Conservation (phyloP, 2,888 invertebrate genomes). For the Sphecodes monilicornis region DNA sequence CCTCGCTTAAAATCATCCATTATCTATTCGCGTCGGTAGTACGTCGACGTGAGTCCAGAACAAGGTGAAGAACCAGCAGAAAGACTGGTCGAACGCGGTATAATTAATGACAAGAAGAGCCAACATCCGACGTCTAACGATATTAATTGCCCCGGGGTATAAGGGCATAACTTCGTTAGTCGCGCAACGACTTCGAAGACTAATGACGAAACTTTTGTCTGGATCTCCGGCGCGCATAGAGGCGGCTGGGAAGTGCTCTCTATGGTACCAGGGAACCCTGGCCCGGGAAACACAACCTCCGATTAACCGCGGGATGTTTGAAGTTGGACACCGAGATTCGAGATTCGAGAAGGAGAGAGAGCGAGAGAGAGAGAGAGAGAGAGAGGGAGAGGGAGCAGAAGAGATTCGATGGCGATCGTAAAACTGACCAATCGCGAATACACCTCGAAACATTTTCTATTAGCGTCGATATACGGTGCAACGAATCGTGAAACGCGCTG, state of each 20-base stretch:
- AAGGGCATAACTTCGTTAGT: conserved; percentile 57
- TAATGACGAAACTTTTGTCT: conserved; percentile 60
- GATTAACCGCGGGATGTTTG: conserved; percentile 53
- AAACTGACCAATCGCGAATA: neutral
- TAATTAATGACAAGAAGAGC: conserved; percentile 68
- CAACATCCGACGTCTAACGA: conserved; percentile 52
- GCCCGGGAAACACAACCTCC: conserved; percentile 27
- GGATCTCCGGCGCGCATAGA: conserved; percentile 20
- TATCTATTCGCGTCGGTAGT: conserved; percentile 21
- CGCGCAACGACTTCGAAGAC: conserved; percentile 52
- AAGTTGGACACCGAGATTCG: conserved; percentile 1
- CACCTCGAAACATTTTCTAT: conserved; percentile 35
- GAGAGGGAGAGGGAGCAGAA: neutral
- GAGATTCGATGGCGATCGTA: neutral
- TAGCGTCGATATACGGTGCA: conserved; percentile 30
- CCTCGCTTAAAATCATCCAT: conserved; percentile 18
- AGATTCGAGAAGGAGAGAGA: too few relatives aligned
- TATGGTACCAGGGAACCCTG: neutral
- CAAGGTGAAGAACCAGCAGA: conserved; percentile 38
- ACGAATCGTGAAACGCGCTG: conserved; percentile 1
- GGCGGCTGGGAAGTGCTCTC: neutral
- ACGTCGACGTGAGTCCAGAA: conserved; percentile 16
- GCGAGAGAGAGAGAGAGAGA: neutral
- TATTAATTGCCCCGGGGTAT: conserved; percentile 58
- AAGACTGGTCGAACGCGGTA: conserved; percentile 55